Evolutionary conservation across 2,888 invertebrate species (phyloP), one percentile per base, ranked within the genome.

Genomic region (Cyrtodaria siliqua): DNA sequence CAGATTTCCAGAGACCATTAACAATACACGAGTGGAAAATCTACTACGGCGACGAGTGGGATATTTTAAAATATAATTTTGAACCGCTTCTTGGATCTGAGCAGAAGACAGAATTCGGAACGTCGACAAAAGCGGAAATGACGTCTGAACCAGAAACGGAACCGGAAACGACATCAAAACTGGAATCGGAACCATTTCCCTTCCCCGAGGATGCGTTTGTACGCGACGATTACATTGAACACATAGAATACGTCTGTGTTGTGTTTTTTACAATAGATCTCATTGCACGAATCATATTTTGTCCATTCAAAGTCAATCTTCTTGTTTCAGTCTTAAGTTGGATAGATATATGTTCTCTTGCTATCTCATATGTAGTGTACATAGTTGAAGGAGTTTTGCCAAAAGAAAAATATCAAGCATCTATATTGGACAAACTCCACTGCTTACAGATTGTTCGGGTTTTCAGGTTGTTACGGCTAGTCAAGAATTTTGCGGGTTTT

Each of bases 231-330:
- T 79, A 74, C 55, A 40, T 85, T 24, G 60, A 52, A 40, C 67
- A 83, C 24, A 68, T 84, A 2, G 84, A 84, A 62, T 76, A 68
- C 50, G 57, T 64, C 24, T 78, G 78, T 26, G 74, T 84, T 9
- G 70, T 60, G 2, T 83, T 86, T 47, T 89, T 90, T 68, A 83
- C 87, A 4, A 14, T 86, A 0, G 91, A 90, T 44, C 66, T 89
- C n/a, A 29, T 87, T 6, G 38, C 86, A 2, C 56, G 88, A 16
- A 33, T 86, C 1, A 24, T 83, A 3, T 79, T 86, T 40, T 84
- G 78, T 56, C 88, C 87, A 1, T 60, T 62, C 20, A 79, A 72
- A 26, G 27, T 40, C 2, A 71, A 50, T 26, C 87, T 87, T 52
- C 72, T 87, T 44, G 26, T 26, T 20, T 78, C 84, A n/a, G 68